Evolutionary conservation across 2,888 invertebrate genomes (phyloP), one percentile per base, ranked within the genome.

Genomic region (Stenchaetothrips biformis): DNA sequence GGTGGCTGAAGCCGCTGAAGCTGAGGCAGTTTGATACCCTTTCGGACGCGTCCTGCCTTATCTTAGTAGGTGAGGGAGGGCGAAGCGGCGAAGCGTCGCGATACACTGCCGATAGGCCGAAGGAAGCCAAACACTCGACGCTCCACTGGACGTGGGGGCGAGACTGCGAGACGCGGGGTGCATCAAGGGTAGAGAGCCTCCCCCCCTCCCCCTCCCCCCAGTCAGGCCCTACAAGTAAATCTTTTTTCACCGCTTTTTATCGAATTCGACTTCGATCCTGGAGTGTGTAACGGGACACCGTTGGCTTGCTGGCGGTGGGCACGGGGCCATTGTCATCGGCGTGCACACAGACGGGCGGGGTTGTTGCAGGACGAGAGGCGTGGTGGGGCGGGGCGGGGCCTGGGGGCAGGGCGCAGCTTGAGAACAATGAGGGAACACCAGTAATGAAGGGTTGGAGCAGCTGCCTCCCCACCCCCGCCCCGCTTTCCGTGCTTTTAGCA

Each of bases 51-150:
- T 8, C 8, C 59, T 1, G 21, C 25, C 21, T 74, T 74, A 74
- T 74, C 67, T 74, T 25, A 21, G 67, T 74, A 25, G 67, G 25
- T 74, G 67, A 74, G 67, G 59, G 67, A 25, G 25, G 67, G 21
- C 67, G 67, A 74, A 25, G 67, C 67, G 67, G 21, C 67, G 67
- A 74, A 25, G 67, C 67, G 21, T 3, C 67, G 21, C 67, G 25
- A 74, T 74, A 21, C 18, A 53, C 13, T 13, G 53, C 2, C 13
- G 53, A 53, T 13, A 53, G 53, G 53, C 16, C 16, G 53, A 7
- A 59, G 59, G 59, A 53, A 59, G 18, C 59, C 59, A 59, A 59
- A 59, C 59, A 16, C 37, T 37, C 4, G 37, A 37, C 37, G 37
- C 37, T 37, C 37, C 37, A 37, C 37, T 59, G 18, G 59, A 18